A percentile compares a stretch with the other conserved stretches of the same genome.
These are phyloP conservation scores for Brachionus koreanus DNA, from an alignment of 1,140 invertebrate genomes.

Conservation along the genomic window DNA sequence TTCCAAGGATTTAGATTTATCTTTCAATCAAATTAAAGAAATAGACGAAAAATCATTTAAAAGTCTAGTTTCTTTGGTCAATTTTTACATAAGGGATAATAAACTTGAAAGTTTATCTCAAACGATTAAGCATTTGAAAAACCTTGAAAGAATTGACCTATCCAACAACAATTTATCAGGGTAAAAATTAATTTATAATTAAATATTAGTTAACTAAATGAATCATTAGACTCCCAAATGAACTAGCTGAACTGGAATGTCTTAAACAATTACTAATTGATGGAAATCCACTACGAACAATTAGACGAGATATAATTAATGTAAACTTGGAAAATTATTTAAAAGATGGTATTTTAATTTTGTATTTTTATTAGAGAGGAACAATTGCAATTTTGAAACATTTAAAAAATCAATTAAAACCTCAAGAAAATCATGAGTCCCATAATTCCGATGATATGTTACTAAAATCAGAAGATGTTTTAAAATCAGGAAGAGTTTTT, in stretches of 20 bases:
- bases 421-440: conserved; percentile 41
- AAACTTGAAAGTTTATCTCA: conserved; percentile 70
- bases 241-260: conserved; percentile 71
- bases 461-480: conserved; percentile 42
- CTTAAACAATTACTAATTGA: conserved; percentile 76
- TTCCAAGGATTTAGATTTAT: conserved; percentile 21
- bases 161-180: conserved; percentile 73
- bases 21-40: conserved; percentile 25
- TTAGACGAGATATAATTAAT: conserved; percentile 71
- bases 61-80: neutral
- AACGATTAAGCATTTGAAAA: conserved; percentile 70
- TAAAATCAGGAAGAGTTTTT: conserved; percentile 28
- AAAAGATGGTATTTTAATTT: neutral
- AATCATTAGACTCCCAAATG: conserved; percentile 68
- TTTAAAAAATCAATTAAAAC: conserved; percentile 65
- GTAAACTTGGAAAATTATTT: conserved; percentile 22
- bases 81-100: conserved; percentile 64
- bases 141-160: conserved; percentile 73
- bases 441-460: conserved; percentile 43
- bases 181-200: conserved; percentile 59
- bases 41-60: neutral
- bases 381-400: conserved; percentile 74
- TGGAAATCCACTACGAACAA: conserved; percentile 75
- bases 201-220: neutral
- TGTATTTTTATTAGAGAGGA: conserved; percentile 63